Evolutionary conservation across 1,140 invertebrate species (phyloP).

Genomic region (Chlorops oryzae): DNA sequence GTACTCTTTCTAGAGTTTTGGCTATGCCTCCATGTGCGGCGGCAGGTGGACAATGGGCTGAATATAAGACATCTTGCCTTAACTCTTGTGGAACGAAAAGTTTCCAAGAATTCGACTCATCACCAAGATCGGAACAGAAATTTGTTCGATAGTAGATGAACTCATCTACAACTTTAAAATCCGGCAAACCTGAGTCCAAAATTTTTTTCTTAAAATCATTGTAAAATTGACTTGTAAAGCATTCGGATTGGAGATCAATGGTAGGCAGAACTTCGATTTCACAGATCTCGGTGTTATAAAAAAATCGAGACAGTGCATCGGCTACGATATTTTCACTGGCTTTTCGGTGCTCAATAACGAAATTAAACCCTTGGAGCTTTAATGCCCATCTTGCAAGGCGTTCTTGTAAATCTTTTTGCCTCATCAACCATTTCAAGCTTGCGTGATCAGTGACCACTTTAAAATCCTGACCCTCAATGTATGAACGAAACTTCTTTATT

Average conservation of each 20-base stretch:
- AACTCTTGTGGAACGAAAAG: conserved; percentile 11
- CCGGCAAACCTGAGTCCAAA: conserved; percentile 9
- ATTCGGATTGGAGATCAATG: conserved; percentile 3
- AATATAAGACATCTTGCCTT: neutral
- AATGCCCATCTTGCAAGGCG: conserved; percentile 31
- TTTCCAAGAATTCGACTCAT: conserved; percentile 4
- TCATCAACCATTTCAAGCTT: conserved; percentile 24
- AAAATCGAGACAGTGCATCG: conserved; percentile 12
- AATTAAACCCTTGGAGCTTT: conserved; percentile 28
- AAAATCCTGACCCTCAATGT: conserved; percentile 43
- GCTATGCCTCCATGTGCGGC: conserved; percentile 11
- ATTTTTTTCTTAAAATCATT: conserved; percentile 3
- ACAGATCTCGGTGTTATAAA: neutral
- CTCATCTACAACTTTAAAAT: conserved; percentile 11
- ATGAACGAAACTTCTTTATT: conserved; percentile 44
- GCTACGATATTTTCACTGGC: conserved; percentile 29
- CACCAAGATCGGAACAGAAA: neutral
- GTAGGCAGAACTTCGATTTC: conserved; percentile 9
- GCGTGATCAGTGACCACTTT: conserved; percentile 35
- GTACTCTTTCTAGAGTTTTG: conserved; percentile 12
- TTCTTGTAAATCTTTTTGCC: conserved; percentile 40
- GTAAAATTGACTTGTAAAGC: conserved; percentile 5
- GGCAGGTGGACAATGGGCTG: conserved; percentile 6
- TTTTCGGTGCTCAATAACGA: conserved; percentile 32
- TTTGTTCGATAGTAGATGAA: conserved; percentile 13